A percentile compares a stretch with the other conserved stretches of the same genome.
Evolutionary conservation across 1,140 invertebrate genomes (phyloP).

Genomic region (Drosophila melanica): DNA sequence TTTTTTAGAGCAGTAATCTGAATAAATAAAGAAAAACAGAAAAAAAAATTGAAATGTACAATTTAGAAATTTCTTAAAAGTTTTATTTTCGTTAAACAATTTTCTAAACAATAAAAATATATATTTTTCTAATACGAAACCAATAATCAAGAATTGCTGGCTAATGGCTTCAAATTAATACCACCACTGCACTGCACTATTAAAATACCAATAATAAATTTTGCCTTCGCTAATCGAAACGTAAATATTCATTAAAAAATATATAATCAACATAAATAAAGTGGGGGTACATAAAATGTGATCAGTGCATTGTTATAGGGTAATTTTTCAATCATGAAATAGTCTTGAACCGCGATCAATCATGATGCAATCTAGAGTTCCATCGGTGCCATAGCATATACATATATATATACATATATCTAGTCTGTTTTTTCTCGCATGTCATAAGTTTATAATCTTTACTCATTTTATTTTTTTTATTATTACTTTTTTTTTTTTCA

Average conservation of each 20-base stretch:
- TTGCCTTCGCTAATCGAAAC: background rate
- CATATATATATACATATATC: background rate
- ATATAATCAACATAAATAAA: background rate
- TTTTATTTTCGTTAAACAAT: too few relatives aligned
- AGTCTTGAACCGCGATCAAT: slow-evolving; percentile 1
- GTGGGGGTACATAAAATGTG: background rate
- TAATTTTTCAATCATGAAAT: slow-evolving; percentile 28
- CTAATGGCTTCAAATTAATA: too few relatives aligned
- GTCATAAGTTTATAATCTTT: slow-evolving; percentile 27
- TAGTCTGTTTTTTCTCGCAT: slow-evolving; percentile 9
- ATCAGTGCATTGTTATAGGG: background rate
- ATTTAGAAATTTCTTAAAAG: too few relatives aligned
- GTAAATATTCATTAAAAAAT: background rate
- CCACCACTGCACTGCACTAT: too few relatives aligned
- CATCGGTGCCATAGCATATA: slow-evolving; percentile 5
- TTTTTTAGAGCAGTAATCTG: background rate
- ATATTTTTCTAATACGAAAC: too few relatives aligned
- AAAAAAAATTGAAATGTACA: too few relatives aligned
- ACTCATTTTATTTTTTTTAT: background rate
- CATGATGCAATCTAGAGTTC: slow-evolving; percentile 36
- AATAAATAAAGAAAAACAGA: too few relatives aligned
- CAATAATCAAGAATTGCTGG: too few relatives aligned
- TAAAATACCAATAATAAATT: too few relatives aligned
- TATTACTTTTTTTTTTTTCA: background rate
- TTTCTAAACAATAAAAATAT: too few relatives aligned